Evolutionary conservation across 2,797 vertebrate genomes (phyloP).

Genomic region (Sternotherus odoratus): DNA sequence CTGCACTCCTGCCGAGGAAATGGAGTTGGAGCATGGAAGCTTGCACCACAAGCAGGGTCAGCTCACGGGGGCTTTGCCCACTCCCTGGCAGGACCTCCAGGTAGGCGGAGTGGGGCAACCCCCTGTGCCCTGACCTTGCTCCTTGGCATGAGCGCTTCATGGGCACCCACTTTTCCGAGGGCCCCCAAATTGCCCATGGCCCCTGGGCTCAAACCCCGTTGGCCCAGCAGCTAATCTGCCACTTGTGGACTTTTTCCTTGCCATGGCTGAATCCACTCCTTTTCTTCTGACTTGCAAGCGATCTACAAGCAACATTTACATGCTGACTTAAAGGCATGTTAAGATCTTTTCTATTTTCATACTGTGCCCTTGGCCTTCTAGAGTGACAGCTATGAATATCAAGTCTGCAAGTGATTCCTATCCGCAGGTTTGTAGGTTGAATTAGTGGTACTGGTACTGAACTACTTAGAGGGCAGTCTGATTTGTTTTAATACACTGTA

Average conservation of each 20-base stretch:
- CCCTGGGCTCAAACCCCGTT: too few relatives aligned
- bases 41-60: too few relatives aligned
- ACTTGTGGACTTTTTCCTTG: neutral
- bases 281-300: neutral
- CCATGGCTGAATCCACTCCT: neutral
- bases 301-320: neutral
- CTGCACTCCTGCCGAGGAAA: too few relatives aligned
- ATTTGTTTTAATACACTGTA: neutral
- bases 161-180: too few relatives aligned
- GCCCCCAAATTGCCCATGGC: too few relatives aligned
- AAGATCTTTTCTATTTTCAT: neutral
- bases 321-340: neutral
- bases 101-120: too few relatives aligned
- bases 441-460: neutral
- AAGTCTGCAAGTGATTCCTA: fast-evolving
- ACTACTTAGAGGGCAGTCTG: neutral
- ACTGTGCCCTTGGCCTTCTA: neutral
- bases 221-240: too few relatives aligned
- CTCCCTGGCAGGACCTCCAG: too few relatives aligned
- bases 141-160: too few relatives aligned
- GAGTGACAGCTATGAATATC: neutral
- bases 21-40: too few relatives aligned
- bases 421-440: neutral
- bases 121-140: too few relatives aligned
- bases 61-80: too few relatives aligned